phyloP scores from a whole-genome alignment of 2,888 invertebrate genomes.

The Nemoura dubitans region DNA sequence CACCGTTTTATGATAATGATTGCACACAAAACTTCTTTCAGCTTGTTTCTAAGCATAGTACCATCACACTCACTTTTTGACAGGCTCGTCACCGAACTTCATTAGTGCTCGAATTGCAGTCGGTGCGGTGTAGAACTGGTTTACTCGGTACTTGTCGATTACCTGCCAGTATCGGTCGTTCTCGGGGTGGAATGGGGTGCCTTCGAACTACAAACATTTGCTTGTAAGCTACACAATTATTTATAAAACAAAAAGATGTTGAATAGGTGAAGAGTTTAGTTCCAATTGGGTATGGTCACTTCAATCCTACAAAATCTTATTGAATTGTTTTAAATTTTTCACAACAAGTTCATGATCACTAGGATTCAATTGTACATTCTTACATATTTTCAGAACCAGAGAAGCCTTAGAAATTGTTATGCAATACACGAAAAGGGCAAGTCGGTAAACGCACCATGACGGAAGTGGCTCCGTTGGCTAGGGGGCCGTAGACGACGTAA shows the following conservation, averaged over 20 bases:
- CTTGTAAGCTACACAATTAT: neutral
- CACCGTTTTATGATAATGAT: too few species aligned
- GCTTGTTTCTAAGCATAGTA: neutral
- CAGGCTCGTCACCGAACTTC: conserved; percentile 90
- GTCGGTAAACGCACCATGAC: conserved; percentile 79
- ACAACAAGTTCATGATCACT: too few species aligned
- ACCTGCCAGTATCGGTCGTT: conserved; percentile 94
- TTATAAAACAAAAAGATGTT: neutral
- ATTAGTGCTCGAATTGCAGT: conserved; percentile 96
- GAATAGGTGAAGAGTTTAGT: too few species aligned
- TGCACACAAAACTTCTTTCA: too few species aligned
- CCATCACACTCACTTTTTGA: conserved; percentile 68
- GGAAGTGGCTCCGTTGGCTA: conserved; percentile 93
- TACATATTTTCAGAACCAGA: too few species aligned
- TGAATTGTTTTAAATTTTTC: too few species aligned
- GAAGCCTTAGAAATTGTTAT: too few species aligned
- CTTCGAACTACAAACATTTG: conserved; percentile 80
- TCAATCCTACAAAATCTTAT: too few species aligned
- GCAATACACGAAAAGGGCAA: too few species aligned
- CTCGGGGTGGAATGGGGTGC: conserved; percentile 94
- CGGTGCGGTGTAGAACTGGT: conserved; percentile 98
- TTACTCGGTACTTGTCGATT: conserved; percentile 92
- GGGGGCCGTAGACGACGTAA: conserved; percentile 93
- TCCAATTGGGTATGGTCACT: too few species aligned
- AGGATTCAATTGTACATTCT: too few species aligned